Evolutionary conservation across 2,113 vertebrate species (phyloP), one percentile per base, ranked within the genome.

Genomic region (Holacanthus passer): DNA sequence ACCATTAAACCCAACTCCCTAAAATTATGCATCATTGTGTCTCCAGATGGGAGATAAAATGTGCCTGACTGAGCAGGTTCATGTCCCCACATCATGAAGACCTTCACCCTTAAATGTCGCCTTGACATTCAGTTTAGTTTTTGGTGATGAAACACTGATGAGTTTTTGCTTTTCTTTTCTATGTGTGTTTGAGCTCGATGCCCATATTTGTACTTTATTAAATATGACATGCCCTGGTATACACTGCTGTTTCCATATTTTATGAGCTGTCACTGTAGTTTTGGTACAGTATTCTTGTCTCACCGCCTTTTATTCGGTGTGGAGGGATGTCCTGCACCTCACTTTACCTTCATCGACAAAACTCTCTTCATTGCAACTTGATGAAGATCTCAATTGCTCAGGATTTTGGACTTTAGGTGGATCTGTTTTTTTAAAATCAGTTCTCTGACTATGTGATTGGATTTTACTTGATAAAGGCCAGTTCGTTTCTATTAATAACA

Each of bases 51-150:
- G 31, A 31, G 5, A 31, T 20, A 12, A 20, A 58, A 31, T 22
- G 29, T 45, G 24, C n/a, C 31, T 62, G 47, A 35, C 4, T 47
- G 52, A 79, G 14, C 50, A 29, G 27, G 63, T 58, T 39, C 27
- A 58, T 58, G 50, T 64, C 68, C 63, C 60, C 32, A 77, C 52
- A 73, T 2, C 37, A 60, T 20, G 20, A 66, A 35, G 41, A 70
- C 53, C 29, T 0, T 63, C 62, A 68, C 20, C 71, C 53, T 48
- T 55, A 85, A 87, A 87, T 87, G 84, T 81, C 20, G 20, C 63
- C 77, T 53, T 83, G 85, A 77, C 87, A 88, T 89, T 89, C 78
- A 73, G 80, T 82, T 70, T 14, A 52, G 14, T 83, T 81, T 64
- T 76, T 53, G 39, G 64, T 73, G 63, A 76, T 69, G 41, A 79